Percentiles rank a stretch among this genome's conserved stretches.
Conservation (phyloP, 2,888 invertebrate genomes). For the Lobophora halterata region DNA sequence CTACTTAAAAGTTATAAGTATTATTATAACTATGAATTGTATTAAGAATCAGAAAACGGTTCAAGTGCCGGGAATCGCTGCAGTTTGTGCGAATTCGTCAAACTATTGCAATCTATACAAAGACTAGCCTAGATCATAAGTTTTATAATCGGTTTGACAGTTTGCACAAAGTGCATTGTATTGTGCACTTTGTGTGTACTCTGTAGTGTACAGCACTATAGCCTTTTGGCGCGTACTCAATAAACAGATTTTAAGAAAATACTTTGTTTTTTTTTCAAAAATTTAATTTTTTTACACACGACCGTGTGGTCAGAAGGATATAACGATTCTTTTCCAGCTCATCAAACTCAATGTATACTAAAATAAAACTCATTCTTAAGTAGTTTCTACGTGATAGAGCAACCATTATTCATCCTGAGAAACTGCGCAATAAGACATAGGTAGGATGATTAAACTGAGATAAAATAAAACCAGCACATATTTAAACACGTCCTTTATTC, state of each 20-base stretch:
- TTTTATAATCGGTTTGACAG: slow-evolving; percentile 7
- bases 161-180: slow-evolving; percentile 4
- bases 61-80: background rate
- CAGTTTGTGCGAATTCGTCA: slow-evolving; percentile 14
- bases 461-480: slow-evolving; percentile 30
- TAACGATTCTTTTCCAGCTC: no score
- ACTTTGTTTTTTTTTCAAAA: slow-evolving; percentile 8
- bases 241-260: slow-evolving; percentile 39
- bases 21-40: background rate
- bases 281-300: no score
- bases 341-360: no score
- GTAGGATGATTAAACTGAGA: no score
- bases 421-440: no score
- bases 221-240: slow-evolving; percentile 55
- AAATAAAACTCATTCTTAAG: no score
- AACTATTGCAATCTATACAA: slow-evolving; percentile 12
- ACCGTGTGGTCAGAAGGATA: no score
- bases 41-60: no score
- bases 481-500: slow-evolving; percentile 76
- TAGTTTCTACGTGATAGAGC: no score
- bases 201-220: slow-evolving; percentile 37
- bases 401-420: no score
- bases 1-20: no score
- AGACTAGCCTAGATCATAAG: slow-evolving; percentile 10
- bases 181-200: slow-evolving; percentile 16